Percentiles rank a stretch among this genome's conserved stretches.
These are phyloP conservation scores for Petrocephalus sullivani DNA, from an alignment of 2,797 vertebrate species.

Conservation along the genomic window DNA sequence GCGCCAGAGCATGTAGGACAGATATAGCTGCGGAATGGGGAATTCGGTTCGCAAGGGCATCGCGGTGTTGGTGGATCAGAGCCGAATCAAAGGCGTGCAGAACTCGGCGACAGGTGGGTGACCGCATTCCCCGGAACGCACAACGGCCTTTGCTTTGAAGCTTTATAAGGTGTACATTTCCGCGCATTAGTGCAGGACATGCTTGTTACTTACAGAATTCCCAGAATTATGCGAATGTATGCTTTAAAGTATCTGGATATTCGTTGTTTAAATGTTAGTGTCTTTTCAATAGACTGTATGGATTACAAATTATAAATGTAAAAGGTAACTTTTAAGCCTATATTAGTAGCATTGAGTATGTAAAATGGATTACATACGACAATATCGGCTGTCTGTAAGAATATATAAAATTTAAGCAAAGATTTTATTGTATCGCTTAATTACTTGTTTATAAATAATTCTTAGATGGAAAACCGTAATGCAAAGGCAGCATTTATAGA, in stretches of 20 bases:
- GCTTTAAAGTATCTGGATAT: background rate
- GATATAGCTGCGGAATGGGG: constrained; percentile 24
- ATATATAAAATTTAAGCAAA: background rate
- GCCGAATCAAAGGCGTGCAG: constrained; percentile 30
- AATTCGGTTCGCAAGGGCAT: constrained; percentile 36
- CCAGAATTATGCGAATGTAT: background rate
- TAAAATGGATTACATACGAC: background rate
- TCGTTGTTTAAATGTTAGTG: background rate
- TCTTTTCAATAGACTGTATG: background rate
- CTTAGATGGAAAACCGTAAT: background rate
- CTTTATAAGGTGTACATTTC: background rate
- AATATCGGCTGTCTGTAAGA: background rate
- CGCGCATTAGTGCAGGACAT: background rate
- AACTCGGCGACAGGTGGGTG: constrained; percentile 13
- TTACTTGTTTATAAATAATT: background rate
- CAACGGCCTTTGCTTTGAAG: background rate
- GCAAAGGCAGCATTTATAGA: background rate
- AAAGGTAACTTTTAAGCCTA: background rate
- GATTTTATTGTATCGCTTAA: background rate
- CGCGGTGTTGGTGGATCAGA: constrained; percentile 32
- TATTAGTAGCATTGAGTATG: background rate
- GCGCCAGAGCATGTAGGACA: background rate
- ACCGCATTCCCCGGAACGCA: background rate
- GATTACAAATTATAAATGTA: background rate
- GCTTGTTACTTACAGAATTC: background rate